Base-by-base conservation (phyloP, 2,113 vertebrate genomes). In the Notarius lentiginosus region DNA sequence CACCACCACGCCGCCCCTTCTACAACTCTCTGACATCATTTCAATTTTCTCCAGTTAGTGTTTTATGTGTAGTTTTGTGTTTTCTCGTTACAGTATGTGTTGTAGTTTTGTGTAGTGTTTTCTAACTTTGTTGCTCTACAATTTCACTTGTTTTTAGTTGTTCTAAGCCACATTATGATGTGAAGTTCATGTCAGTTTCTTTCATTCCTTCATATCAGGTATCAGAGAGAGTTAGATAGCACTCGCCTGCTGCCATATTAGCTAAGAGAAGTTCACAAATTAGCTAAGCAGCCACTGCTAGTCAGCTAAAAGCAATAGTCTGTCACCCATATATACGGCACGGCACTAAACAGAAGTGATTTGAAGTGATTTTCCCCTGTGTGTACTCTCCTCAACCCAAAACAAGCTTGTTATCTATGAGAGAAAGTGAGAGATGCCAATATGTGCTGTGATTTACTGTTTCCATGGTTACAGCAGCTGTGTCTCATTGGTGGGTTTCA, bases 401-500 rank as follows among this genome's bases (percentile, higher is more conserved):
- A 58, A 60, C 79, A 34, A 60, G 79, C 79, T 80, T 22, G 55
- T 22, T 17, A 60, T 80, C 34, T 60, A 80, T 60, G 17, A 60
- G 41, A 60, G 55, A 22, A 41, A 80, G 53, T 15, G 79, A 41
- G 27, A 60, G 79, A 80, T 18, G 11, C 30, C 55, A 34, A 9
- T 22, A 20, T 34, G 55, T 15, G 9, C 55, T 58, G 55, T 58
- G 27, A 60, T 80, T 34, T 58, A 80, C 30, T 41, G 55, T 80
- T 60, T 41, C 79, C 79, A 80, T 80, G 79, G 79, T 80, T 80
- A 60, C 79, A 41, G 55, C 27, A 20, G 79, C 56, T 80, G 6
- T 20, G 15, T 58, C 17, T 79, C 7, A 77, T 77, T 53, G 47
- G 75, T n/a, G 6, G 47, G n/a, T n/a, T 12, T 53, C 1, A 5